Evolutionary conservation across 2,797 vertebrate species (phyloP), one percentile per base, ranked within the genome.

Genomic region (Aldrovandia affinis): DNA sequence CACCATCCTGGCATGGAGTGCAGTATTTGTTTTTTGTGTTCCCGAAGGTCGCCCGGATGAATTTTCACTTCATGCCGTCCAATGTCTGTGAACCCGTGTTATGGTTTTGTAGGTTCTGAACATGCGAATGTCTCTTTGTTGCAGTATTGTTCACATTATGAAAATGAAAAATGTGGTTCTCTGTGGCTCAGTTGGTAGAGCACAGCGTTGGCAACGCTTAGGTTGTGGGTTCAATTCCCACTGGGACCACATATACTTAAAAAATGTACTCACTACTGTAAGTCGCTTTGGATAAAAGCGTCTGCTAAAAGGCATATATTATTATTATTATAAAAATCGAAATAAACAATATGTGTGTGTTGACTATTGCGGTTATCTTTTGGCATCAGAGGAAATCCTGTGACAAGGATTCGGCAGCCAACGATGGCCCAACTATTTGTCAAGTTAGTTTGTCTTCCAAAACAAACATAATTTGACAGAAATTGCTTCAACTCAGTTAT

Each of bases 51-150:
- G n/a, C n/a, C n/a, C n/a, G n/a, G 8, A n/a, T 61, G 57, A 61
- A 61, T 61, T 61, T 61, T 61, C 57, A 61, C 57, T n/a, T n/a
- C n/a, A 65, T 65, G n/a, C 63, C 28, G 50, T 52, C n/a, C n/a
- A 52, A 52, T 4, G 55, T 15, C 15, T 70, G 33, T 70, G 30
- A 36, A 70, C 68, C 30, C 28, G 14, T 65, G 63, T 68, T 36
- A 33, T 9, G 14, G 30, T 75, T 57, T 75, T 42, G 10, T 22
- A 0, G 70, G 36, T 15, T 42, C 2, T 44, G 33, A 47, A 42
- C n/a, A 20, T 18, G 22, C 22, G 9, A 42, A 70, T 70, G 33
- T 25, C 65, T 36, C 30, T 14, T 15, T 39, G 22, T 42, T n/a
- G 42, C 7, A n/a, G 8, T 44, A 28, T 42, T 52, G 50, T 4